Evolutionary conservation across 2,113 vertebrate genomes (phyloP).

Genomic region (Glaucomys volans): DNA sequence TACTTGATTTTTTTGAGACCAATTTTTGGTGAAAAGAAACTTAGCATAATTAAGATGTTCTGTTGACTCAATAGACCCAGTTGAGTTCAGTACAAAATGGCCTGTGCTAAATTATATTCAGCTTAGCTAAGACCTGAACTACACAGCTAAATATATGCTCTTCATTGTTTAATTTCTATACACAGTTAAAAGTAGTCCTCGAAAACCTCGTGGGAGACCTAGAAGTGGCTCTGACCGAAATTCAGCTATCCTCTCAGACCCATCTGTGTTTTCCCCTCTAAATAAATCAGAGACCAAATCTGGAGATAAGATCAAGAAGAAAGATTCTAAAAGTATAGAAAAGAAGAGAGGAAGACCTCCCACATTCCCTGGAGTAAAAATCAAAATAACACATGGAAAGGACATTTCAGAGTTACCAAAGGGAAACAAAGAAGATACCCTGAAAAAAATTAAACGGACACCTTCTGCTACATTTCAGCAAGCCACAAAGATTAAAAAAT

Average conservation of each 20-base stretch:
- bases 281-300: slow-evolving; percentile 91
- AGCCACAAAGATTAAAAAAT: slow-evolving; percentile 94
- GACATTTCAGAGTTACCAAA: slow-evolving; percentile 85
- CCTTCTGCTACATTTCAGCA: slow-evolving; percentile 90
- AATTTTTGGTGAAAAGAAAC: slow-evolving; percentile 69
- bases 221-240: slow-evolving; percentile 88
- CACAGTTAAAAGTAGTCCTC: slow-evolving; percentile 88
- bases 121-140: slow-evolving; percentile 69
- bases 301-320: slow-evolving; percentile 93
- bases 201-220: slow-evolving; percentile 91
- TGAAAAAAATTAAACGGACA: slow-evolving; percentile 93
- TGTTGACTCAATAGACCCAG: slow-evolving; percentile 54
- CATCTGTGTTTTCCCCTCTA: slow-evolving; percentile 86
- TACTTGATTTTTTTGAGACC: slow-evolving; percentile 33
- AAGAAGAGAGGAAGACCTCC: slow-evolving; percentile 97
- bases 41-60: slow-evolving; percentile 60
- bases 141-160: slow-evolving; percentile 75
- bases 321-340: slow-evolving; percentile 90
- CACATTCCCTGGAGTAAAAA: slow-evolving; percentile 91
- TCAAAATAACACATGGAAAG: slow-evolving; percentile 88
- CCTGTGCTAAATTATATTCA: slow-evolving; percentile 75
- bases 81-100: slow-evolving; percentile 54
- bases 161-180: slow-evolving; percentile 82
- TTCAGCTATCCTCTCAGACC: slow-evolving; percentile 86
- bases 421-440: slow-evolving; percentile 89